Evolutionary conservation across 2,113 vertebrate genomes (phyloP), one percentile per base, ranked within the genome.

Genomic region (Pteronura brasiliensis): DNA sequence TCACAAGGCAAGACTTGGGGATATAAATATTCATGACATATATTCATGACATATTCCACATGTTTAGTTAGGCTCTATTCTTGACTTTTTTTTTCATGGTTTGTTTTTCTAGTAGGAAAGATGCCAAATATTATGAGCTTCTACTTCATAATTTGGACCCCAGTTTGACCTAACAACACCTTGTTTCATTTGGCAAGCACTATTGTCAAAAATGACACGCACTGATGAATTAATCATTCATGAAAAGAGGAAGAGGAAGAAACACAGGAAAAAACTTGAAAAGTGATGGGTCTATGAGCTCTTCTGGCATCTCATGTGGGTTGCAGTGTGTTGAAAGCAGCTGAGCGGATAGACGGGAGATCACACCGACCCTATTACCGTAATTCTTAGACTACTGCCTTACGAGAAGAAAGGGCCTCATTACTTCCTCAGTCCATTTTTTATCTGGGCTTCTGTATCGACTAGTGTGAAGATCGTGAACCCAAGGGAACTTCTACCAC

Each of bases 21-120:
- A 49, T 36, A 98, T 97, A 96, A 98, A 98, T 98, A 98, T 97
- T 98, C 98, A 97, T 95, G 87, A 96, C 63, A 14, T 34, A 98
- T 98, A 98, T 97, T 98, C 98, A 97, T 95, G 87, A 96, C 63
- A 14, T 34, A 92, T 36, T 98, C 96, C 97, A 98, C 81, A 96
- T 97, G 94, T 77, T 98, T 98, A 98, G 98, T 95, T 95, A 96
- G 97, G 57, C 71, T 96, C 0, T 59, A 44, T 88, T 98, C 92
- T 65, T 93, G 31, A 95, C 14, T 21, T 23, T 97, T 80, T 74
- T 57, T 92, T n/a, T 42, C 18, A 36, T 76, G 2, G 47, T 88
- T 96, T 95, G 84, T 85, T 97, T 91, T 97, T 84, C n/a, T 25
- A 21, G 93, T 0, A 80, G 96, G 65, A 93, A 97, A 97, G 29